These are phyloP conservation scores for Vireo griseus DNA, from an alignment of 2,797 vertebrate genomes.

Conservation along the genomic window DNA sequence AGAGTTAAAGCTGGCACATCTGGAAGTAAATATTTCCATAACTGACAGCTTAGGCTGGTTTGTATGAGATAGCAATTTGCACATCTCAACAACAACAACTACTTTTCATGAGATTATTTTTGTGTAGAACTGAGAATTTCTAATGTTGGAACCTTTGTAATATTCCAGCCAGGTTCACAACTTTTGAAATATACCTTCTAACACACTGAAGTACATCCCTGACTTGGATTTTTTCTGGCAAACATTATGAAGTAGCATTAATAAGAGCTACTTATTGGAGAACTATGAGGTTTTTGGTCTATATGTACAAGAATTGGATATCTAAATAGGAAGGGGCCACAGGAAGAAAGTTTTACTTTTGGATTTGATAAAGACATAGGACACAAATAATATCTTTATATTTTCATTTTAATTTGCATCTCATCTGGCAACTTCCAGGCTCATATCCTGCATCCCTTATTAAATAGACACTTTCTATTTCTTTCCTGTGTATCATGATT, in stretches of 20 bases:
- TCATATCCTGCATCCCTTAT: background rate
- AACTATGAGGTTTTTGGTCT: background rate
- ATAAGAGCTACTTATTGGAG: background rate
- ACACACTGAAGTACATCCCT: background rate
- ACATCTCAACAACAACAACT: background rate
- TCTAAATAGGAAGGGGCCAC: background rate
- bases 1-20: background rate
- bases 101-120: background rate
- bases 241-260: background rate
- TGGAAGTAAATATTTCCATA: background rate
- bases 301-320: accelerated
- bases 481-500: background rate
- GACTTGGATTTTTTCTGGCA: background rate
- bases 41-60: background rate
- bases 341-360: background rate
- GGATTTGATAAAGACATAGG: background rate
- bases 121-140: background rate
- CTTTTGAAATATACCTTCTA: background rate
- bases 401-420: slow-evolving; percentile 31
- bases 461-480: slow-evolving; percentile 18
- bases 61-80: background rate
- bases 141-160: background rate
- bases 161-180: background rate
- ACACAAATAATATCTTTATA: background rate
- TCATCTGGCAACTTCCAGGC: slow-evolving; percentile 12